These are phyloP conservation scores for Epistrophe eligans DNA, from an alignment of 2,888 invertebrate species.

Conservation along the genomic window DNA sequence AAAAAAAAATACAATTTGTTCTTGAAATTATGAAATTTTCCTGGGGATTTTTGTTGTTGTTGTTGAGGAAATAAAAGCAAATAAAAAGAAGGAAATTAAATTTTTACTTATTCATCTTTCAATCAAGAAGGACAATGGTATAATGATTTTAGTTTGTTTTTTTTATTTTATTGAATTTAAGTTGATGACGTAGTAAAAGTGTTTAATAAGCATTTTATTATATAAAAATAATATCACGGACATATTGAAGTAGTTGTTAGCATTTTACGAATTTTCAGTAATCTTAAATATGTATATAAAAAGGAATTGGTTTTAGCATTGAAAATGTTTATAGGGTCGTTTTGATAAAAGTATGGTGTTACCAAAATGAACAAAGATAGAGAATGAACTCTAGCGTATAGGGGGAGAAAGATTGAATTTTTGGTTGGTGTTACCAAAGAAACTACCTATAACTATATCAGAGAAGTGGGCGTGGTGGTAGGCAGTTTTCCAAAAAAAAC, in stretches of 20 bases:
- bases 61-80: constrained; percentile 12
- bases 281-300: too few relatives aligned
- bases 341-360: too few relatives aligned
- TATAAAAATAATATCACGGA: neutral
- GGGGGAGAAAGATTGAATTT: too few relatives aligned
- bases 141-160: constrained; percentile 2
- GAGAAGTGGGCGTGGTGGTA: too few relatives aligned
- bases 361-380: too few relatives aligned
- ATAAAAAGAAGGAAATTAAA: constrained; percentile 23
- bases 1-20: neutral
- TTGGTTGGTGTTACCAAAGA: too few relatives aligned
- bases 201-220: neutral
- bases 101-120: constrained; percentile 33
- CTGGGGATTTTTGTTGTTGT: neutral
- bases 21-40: constrained; percentile 9
- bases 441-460: too few relatives aligned
- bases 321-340: too few relatives aligned
- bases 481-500: too few relatives aligned
- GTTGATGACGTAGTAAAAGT: neutral
- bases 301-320: too few relatives aligned
- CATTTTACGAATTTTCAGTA: neutral
- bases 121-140: constrained; percentile 14
- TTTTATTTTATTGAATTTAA: neutral
- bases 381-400: too few relatives aligned
- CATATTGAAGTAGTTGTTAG: neutral